Evolutionary conservation across 2,888 invertebrate genomes (phyloP).

Genomic region (Celastrina argiolus): DNA sequence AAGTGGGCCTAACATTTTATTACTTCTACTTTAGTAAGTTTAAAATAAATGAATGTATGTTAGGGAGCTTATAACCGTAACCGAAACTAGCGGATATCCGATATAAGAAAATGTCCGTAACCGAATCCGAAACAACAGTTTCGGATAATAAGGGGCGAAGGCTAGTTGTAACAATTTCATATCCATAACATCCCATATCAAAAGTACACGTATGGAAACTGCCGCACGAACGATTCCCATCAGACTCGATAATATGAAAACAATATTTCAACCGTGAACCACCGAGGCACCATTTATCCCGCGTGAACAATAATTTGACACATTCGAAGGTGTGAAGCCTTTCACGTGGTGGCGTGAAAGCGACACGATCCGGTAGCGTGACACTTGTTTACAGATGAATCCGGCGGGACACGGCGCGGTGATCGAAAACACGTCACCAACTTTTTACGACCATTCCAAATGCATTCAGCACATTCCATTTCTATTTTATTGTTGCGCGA

Average conservation of each 20-base stretch:
- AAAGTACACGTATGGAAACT: too few relatives aligned
- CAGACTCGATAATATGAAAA: not conserved
- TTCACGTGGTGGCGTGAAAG: not conserved
- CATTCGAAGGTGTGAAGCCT: not conserved
- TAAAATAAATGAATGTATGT: too few relatives aligned
- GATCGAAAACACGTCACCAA: not conserved
- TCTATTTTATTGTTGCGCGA: not conserved
- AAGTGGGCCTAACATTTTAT: too few relatives aligned
- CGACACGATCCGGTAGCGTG: slow-evolving; percentile 11
- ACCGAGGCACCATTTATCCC: not conserved
- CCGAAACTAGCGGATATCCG: too few relatives aligned
- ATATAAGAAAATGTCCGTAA: too few relatives aligned
- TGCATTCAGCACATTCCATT: not conserved
- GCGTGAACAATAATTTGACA: slow-evolving; percentile 1
- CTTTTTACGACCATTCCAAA: not conserved
- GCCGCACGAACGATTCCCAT: not conserved
- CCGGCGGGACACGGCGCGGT: not conserved
- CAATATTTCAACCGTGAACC: not conserved
- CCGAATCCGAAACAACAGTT: too few relatives aligned
- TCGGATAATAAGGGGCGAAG: too few relatives aligned
- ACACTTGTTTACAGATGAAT: slow-evolving; percentile 16
- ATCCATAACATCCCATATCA: too few relatives aligned
- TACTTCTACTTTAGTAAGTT: too few relatives aligned
- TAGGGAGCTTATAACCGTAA: too few relatives aligned
- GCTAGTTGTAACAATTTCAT: too few relatives aligned